These are phyloP conservation scores for Gavia stellata DNA, from an alignment of 2,113 vertebrate species.

Conservation along the genomic window DNA sequence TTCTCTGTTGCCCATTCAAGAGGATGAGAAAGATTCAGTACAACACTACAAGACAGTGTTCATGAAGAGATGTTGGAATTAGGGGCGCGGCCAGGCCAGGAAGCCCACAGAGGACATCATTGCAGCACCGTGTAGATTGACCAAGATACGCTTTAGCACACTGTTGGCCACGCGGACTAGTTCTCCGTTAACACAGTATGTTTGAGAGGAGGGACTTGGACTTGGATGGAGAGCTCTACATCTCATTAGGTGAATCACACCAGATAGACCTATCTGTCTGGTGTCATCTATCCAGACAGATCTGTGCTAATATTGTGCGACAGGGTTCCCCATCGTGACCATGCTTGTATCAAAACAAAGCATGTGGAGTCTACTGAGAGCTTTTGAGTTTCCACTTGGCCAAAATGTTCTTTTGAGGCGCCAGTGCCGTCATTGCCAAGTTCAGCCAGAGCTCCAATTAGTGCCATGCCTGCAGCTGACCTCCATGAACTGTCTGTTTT, in stretches of 20 bases:
- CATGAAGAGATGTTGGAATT: not conserved
- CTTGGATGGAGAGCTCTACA: not conserved
- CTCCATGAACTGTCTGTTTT: not conserved
- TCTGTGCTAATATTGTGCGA: not conserved
- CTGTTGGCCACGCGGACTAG: not conserved
- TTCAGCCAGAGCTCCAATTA: not conserved
- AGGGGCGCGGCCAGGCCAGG: not conserved
- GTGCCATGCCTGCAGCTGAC: not conserved
- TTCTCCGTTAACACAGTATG: fast-evolving
- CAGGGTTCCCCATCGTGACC: not conserved
- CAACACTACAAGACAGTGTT: not conserved
- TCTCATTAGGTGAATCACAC: not conserved
- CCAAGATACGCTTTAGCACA: not conserved
- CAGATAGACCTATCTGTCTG: not conserved
- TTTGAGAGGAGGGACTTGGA: not conserved
- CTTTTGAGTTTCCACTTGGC: not conserved
- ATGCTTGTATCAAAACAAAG: not conserved
- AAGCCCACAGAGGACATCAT: not conserved
- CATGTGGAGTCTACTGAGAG: not conserved
- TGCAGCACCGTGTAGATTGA: not conserved
- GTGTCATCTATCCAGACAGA: not conserved
- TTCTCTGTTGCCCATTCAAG: not conserved
- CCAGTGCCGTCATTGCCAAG: not conserved
- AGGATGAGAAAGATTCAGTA: not conserved
- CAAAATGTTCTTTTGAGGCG: not conserved